These are phyloP conservation scores for Ochlodes sylvanus DNA, from an alignment of 2,888 invertebrate species.

Conservation along the genomic window DNA sequence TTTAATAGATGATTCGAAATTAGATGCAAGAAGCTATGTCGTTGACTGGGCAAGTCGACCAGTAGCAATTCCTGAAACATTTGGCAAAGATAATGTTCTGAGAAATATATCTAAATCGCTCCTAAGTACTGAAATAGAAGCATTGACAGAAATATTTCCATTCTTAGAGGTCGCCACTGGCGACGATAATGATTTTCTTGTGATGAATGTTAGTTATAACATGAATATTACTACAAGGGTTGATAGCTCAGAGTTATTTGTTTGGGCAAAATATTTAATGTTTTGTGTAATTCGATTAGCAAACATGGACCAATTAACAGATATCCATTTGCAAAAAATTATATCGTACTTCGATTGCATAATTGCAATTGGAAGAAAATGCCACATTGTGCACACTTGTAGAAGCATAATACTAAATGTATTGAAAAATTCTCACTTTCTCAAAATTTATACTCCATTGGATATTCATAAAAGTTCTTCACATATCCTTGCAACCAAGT, in stretches of 20 bases:
- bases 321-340: constrained; percentile 59
- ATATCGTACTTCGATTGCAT: constrained; percentile 62
- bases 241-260: constrained; percentile 68
- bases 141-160: constrained; percentile 63
- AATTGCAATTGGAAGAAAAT: constrained; percentile 61
- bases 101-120: constrained; percentile 72
- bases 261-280: constrained; percentile 75
- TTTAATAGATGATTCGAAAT: constrained; percentile 76
- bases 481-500: constrained; percentile 63
- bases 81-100: constrained; percentile 61
- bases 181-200: constrained; percentile 53
- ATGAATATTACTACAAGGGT: constrained; percentile 52
- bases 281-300: constrained; percentile 69
- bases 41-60: constrained; percentile 76
- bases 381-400: constrained; percentile 62
- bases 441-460: constrained; percentile 70
- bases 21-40: constrained; percentile 79
- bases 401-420: constrained; percentile 62
- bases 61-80: constrained; percentile 59
- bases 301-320: constrained; percentile 59
- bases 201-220: constrained; percentile 57
- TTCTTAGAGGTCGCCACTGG: constrained; percentile 53
- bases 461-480: constrained; percentile 60
- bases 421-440: constrained; percentile 70
- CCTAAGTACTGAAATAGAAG: constrained; percentile 61